These are phyloP conservation scores for Marcusenius ussheri DNA, from an alignment of 2,113 vertebrate genomes.

Conservation along the genomic window DNA sequence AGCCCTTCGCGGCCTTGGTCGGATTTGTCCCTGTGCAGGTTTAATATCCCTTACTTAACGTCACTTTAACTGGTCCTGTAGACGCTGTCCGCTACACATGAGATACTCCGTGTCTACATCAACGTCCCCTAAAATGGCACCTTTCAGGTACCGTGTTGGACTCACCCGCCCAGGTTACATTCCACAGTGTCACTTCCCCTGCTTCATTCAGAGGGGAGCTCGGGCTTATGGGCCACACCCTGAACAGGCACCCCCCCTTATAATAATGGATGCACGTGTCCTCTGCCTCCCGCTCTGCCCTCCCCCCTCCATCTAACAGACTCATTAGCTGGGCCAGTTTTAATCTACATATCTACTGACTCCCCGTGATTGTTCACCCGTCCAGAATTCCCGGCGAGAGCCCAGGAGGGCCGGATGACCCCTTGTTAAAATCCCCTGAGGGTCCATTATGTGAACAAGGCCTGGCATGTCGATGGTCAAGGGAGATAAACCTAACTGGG, in stretches of 20 bases:
- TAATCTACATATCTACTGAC: conserved; percentile 35
- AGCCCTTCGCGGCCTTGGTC: not conserved
- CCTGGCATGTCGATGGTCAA: conserved; percentile 45
- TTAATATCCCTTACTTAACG: not conserved
- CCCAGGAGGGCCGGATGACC: conserved; percentile 45
- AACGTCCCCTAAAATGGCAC: not conserved
- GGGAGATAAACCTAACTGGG: conserved; percentile 40
- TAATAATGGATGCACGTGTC: not conserved
- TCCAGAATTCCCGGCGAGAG: conserved; percentile 51
- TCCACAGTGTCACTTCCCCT: not conserved
- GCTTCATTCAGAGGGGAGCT: not conserved
- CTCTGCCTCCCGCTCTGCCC: not conserved
- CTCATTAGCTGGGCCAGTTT: conserved; percentile 23
- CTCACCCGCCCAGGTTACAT: not conserved
- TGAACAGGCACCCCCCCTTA: not conserved
- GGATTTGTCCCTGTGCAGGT: not conserved
- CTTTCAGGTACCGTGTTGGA: not conserved
- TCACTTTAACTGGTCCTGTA: not conserved
- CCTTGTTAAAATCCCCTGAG: conserved; percentile 49
- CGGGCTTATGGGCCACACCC: not conserved
- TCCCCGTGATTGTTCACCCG: conserved; percentile 50
- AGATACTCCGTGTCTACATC: not conserved
- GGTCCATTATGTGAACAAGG: conserved; percentile 52
- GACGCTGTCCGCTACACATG: not conserved
- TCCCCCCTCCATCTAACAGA: not conserved